These are phyloP conservation scores for Psilanteris sp. DNA, from an alignment of 1,140 invertebrate species.

Conservation along the genomic window DNA sequence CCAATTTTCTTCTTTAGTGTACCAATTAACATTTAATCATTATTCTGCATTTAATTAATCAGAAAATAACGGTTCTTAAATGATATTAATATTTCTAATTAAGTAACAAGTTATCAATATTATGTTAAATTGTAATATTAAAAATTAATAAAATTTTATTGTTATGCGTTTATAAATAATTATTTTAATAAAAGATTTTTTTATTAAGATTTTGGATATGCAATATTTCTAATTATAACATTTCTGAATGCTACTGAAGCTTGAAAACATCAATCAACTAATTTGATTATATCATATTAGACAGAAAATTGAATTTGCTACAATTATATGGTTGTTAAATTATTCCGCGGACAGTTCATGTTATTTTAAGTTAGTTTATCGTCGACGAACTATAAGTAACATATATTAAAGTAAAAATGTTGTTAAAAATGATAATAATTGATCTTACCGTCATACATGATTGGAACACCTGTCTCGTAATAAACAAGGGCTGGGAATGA, in stretches of 20 bases:
- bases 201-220: too few species aligned
- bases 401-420: constrained; percentile 9
- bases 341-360: background rate
- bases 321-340: constrained; percentile 4
- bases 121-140: too few species aligned
- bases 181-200: too few species aligned
- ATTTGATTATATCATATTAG: constrained; percentile 7
- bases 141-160: too few species aligned
- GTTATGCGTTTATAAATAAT: too few species aligned
- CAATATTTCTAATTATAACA: background rate
- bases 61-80: too few species aligned
- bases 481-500: constrained; percentile 94
- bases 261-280: background rate
- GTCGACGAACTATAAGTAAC: background rate
- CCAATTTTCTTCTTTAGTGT: too few species aligned
- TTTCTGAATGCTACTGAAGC: background rate
- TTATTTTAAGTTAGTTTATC: constrained; percentile 24
- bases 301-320: constrained; percentile 24
- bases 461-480: constrained; percentile 95
- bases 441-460: constrained; percentile 94
- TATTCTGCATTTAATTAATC: too few species aligned
- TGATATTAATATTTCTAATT: too few species aligned
- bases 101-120: too few species aligned
- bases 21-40: too few species aligned
- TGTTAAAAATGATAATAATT: constrained; percentile 14